phyloP scores from a whole-genome alignment of 2,888 invertebrate species.

The Rhingia campestris region DNA sequence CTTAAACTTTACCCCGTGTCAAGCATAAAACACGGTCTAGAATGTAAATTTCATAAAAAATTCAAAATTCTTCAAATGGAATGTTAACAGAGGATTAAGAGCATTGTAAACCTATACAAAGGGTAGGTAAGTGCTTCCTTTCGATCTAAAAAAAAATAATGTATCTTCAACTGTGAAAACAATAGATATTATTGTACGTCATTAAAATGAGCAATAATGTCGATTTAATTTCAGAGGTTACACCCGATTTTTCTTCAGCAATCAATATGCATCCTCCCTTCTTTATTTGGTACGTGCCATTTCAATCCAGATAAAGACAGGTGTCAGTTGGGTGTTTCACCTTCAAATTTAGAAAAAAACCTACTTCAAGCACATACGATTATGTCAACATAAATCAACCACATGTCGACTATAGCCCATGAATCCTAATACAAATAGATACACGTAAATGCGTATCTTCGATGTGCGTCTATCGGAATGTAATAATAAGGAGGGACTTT shows the following conservation, averaged over 20 bases:
- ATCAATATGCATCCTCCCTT: background rate
- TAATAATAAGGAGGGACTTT: conserved; percentile 21
- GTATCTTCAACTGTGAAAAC: no score
- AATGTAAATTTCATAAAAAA: conserved; percentile 24
- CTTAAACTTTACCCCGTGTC: background rate
- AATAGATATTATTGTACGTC: no score
- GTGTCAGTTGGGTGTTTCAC: conserved; percentile 39
- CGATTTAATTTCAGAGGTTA: background rate
- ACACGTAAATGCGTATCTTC: conserved; percentile 43
- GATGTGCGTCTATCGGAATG: conserved; percentile 53
- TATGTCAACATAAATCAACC: conserved; percentile 67
- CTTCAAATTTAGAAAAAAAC: conserved; percentile 43
- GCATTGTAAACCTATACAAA: background rate
- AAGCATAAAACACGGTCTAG: conserved; percentile 16
- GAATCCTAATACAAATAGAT: conserved; percentile 47
- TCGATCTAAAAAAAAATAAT: background rate
- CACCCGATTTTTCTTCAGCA: background rate
- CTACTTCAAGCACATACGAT: conserved; percentile 27
- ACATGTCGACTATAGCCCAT: conserved; percentile 28
- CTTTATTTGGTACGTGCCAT: background rate
- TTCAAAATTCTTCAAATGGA: conserved; percentile 7
- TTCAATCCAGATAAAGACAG: background rate
- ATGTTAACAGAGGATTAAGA: conserved; percentile 23
- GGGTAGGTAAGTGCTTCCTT: background rate
- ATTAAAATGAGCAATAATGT: background rate